phyloP scores from a whole-genome alignment of 2,888 invertebrate species.

The Synergus itoensis region DNA sequence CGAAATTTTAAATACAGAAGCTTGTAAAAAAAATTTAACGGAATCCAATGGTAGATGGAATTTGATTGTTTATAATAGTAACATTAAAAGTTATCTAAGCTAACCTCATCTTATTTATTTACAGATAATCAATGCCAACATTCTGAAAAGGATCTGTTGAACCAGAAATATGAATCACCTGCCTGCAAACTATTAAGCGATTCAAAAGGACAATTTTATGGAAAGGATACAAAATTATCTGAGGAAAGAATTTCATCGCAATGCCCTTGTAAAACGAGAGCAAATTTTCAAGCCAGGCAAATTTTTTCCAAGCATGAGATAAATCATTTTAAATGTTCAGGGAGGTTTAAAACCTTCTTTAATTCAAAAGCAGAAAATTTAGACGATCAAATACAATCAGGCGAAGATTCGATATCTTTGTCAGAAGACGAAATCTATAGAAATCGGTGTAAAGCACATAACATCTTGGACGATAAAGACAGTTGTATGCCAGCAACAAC shows the following conservation, averaged over 20 bases:
- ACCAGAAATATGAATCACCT: not conserved
- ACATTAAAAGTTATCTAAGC: not conserved
- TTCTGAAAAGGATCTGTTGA: not conserved
- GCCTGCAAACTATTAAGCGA: not conserved
- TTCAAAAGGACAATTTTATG: not conserved
- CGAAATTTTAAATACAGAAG: not conserved
- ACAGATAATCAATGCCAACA: not conserved
- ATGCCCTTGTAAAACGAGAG: not conserved
- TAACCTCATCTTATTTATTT: not conserved
- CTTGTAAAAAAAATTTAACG: not conserved
- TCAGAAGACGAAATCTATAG: conserved; percentile 19
- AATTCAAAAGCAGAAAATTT: not conserved
- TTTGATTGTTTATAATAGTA: not conserved
- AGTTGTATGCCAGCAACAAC: conserved; percentile 31
- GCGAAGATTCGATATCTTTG: conserved; percentile 3
- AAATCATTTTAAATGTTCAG: not conserved
- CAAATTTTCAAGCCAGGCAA: not conserved
- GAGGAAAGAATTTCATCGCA: not conserved
- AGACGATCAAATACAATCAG: not conserved
- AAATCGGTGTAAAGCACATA: conserved; percentile 15
- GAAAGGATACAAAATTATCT: not conserved
- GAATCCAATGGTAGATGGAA: not conserved
- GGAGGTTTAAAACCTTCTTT: not conserved
- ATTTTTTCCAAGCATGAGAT: not conserved
- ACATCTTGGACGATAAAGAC: conserved; percentile 13